Conservation (phyloP, 2,113 vertebrate species). For the Chloropsis hardwickii region DNA sequence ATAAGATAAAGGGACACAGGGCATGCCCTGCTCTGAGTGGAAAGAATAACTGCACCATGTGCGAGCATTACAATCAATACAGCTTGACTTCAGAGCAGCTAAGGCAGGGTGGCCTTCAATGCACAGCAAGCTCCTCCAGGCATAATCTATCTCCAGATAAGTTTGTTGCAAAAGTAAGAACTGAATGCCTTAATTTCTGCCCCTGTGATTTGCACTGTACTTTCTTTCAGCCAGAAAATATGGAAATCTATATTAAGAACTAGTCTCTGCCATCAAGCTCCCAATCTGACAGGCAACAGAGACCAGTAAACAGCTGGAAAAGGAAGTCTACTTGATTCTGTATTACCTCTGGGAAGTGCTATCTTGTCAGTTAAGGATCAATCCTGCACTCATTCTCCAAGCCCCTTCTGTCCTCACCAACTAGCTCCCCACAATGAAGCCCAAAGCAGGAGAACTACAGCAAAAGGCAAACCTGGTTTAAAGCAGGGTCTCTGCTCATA, state of each 20-base stretch:
- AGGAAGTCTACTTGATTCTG: neutral
- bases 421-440: neutral
- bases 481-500: neutral
- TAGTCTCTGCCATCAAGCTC: neutral
- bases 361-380: neutral
- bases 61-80: neutral
- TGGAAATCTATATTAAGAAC: neutral
- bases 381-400: neutral
- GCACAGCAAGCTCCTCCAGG: neutral
- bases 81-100: neutral
- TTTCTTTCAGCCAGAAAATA: neutral
- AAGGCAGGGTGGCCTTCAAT: neutral
- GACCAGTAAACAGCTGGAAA: neutral
- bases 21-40: neutral
- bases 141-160: neutral
- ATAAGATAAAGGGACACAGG: neutral
- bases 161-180: neutral
- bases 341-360: neutral
- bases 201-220: neutral
- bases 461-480: neutral
- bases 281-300: neutral
- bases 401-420: accelerated
- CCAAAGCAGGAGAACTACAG: neutral
- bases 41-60: neutral
- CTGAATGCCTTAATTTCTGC: neutral